Base-by-base conservation (phyloP, 2,888 invertebrate genomes). In the Chymomyza fuscimana region DNA sequence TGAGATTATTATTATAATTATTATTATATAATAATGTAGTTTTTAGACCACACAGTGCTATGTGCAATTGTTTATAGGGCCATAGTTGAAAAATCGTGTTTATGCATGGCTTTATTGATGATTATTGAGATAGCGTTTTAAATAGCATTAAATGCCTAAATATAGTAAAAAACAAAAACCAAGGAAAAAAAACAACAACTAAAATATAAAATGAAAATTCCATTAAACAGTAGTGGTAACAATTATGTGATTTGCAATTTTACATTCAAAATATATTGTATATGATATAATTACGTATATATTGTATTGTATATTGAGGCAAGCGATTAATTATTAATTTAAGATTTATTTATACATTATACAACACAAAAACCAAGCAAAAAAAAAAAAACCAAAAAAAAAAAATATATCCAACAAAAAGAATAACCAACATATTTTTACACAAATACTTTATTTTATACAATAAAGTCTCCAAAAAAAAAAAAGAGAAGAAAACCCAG, bases 221-320 rank as follows among this genome's bases (percentile, higher is more conserved):
- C 80, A 83, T 82, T 81, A 87, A 87, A 83, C 76, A 77, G 85
- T 89, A 88, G 86, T 78, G 77, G 88, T 79, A 89, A 89, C 87
- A 84, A 84, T 87, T 89, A 89, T 89, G 89, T 89, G 89, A 89
- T 89, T 89, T 84, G 87, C 86, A 86, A 86, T 86, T 86, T 85
- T 85, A 86, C 86, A 84, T 84, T 84, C 85, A 87, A 79, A 74
- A 79, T 75, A 61, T 54, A 19, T 40, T 54, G n/a, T 29, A 78
- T 73, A 79, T 70, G 67, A 79, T 78, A 69, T 72, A 82, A 80
- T 82, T 79, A 83, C 72, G 74, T 81, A 78, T 61, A 36, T 69
- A 70, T 46, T 46, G 40, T 70, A 73, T 74, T 82, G 79, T 83
- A 81, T 74, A 85, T 83, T 79, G 76, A 79, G 79, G 81, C 79